These are phyloP conservation scores for Scomber japonicus DNA, from an alignment of 2,113 vertebrate genomes.

Conservation along the genomic window DNA sequence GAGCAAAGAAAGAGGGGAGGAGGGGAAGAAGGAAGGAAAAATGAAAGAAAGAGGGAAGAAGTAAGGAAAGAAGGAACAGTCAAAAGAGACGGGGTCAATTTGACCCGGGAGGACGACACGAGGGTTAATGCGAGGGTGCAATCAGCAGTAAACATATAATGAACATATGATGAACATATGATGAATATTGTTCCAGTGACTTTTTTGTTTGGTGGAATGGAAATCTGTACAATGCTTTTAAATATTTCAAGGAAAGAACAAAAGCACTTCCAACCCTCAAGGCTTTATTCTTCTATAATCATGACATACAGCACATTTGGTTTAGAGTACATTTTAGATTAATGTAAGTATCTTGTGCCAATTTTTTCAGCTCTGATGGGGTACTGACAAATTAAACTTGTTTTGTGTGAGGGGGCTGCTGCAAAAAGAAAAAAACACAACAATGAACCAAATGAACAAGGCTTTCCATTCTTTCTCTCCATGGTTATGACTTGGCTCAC, in stretches of 20 bases:
- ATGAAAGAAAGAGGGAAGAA: too few species aligned
- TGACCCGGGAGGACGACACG: too few species aligned
- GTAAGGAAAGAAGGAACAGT: too few species aligned
- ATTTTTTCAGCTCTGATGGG: conserved; percentile 13
- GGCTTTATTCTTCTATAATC: background rate
- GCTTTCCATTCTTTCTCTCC: conserved; percentile 59
- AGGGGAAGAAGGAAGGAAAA: too few species aligned
- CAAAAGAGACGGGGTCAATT: too few species aligned
- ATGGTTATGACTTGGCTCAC: conserved; percentile 51
- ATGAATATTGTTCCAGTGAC: background rate
- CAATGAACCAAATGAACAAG: conserved; percentile 52
- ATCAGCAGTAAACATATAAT: conserved; percentile 7
- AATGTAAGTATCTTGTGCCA: conserved; percentile 9
- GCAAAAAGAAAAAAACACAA: conserved; percentile 30
- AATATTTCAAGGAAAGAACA: conserved; percentile 7
- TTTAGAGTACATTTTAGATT: conserved; percentile 12
- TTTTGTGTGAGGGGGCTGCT: background rate
- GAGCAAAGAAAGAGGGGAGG: too few species aligned
- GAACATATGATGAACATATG: too few species aligned
- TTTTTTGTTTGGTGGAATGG: background rate
- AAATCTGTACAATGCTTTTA: background rate
- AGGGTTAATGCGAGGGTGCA: background rate
- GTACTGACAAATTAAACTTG: conserved; percentile 20
- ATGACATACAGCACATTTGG: background rate
- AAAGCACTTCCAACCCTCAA: conserved; percentile 2